Conservation (phyloP, 2,888 invertebrate genomes). For the Thera obeliscata region DNA sequence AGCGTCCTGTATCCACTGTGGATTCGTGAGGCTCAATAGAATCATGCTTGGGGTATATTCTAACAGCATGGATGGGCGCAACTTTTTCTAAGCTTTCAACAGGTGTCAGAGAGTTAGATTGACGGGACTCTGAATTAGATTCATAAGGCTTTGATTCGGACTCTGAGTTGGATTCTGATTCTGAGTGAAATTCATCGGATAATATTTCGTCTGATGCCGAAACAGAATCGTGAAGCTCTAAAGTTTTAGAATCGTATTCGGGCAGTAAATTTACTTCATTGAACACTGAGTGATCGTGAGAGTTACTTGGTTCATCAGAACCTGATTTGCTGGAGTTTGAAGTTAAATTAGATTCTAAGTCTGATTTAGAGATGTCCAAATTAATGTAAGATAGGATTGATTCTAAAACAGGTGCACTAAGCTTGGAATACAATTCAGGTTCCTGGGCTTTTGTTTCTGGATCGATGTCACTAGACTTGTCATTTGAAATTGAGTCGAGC, state of each 20-base stretch:
- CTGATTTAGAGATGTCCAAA: background rate
- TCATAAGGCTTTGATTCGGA: background rate
- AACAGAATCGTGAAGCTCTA: background rate
- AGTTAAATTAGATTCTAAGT: background rate
- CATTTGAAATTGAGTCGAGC: background rate
- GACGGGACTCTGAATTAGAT: background rate
- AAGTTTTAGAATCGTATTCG: background rate
- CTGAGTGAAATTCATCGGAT: background rate
- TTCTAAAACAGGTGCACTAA: background rate
- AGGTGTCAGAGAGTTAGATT: background rate
- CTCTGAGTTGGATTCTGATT: slow-evolving; percentile 2
- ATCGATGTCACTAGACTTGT: background rate
- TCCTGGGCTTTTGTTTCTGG: background rate
- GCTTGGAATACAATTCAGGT: background rate
- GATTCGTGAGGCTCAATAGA: background rate
- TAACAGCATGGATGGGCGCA: background rate
- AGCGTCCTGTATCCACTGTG: background rate
- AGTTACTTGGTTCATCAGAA: background rate
- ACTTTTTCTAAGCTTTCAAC: background rate
- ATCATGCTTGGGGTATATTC: background rate
- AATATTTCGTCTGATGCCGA: background rate
- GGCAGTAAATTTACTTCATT: background rate
- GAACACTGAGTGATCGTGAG: background rate
- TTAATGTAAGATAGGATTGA: background rate
- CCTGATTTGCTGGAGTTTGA: background rate